phyloP scores from a whole-genome alignment of 2,113 vertebrate genomes.

The Grus americana region DNA sequence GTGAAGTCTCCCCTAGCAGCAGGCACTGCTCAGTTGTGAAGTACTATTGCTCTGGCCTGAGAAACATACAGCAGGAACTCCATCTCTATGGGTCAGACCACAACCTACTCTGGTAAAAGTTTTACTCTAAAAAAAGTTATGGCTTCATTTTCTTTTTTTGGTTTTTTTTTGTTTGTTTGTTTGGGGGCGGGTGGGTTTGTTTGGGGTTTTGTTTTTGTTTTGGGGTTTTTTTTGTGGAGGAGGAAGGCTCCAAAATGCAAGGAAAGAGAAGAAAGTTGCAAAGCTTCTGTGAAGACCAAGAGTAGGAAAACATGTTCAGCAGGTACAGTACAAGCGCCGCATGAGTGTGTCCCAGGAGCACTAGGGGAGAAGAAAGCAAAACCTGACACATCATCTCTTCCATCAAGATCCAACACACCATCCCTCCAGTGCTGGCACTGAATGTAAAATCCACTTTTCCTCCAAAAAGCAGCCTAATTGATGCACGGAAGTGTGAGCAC shows the following conservation, averaged over 20 bases:
- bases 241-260: background rate
- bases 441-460: conserved; percentile 2
- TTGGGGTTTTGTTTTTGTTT: background rate
- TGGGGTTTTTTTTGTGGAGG: background rate
- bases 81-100: background rate
- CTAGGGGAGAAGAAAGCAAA: background rate
- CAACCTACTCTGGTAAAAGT: background rate
- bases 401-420: background rate
- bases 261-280: background rate
- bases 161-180: no score
- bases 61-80: background rate
- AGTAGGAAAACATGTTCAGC: conserved; percentile 23
- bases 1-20: background rate
- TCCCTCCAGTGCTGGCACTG: background rate
- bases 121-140: background rate
- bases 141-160: background rate
- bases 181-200: no score
- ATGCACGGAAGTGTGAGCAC: background rate
- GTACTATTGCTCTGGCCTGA: background rate
- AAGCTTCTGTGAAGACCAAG: background rate
- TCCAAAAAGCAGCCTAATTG: conserved; percentile 25
- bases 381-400: background rate
- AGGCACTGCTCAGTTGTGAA: background rate
- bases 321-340: background rate
- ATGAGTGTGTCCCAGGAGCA: background rate